Conservation (phyloP, 1,140 invertebrate genomes). For the Dryas iulia region DNA sequence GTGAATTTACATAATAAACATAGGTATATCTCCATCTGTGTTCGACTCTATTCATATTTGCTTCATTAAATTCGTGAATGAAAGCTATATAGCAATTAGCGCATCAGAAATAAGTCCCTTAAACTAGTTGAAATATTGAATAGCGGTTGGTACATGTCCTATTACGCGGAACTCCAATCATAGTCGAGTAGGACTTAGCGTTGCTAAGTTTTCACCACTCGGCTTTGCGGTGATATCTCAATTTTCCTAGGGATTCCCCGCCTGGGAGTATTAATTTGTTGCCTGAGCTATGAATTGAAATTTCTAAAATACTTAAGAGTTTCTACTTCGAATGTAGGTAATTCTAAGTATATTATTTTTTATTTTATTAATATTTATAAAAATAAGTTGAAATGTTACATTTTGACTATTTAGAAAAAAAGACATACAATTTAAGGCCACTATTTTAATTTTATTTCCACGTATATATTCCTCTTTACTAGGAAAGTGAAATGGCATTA, state of each 20-base stretch:
- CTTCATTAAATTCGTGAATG: not conserved
- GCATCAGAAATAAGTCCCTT: constrained; percentile 14
- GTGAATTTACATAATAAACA: not conserved
- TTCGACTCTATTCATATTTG: not conserved
- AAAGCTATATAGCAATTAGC: constrained; percentile 16
- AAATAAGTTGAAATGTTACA: too few species aligned
- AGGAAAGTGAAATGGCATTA: too few species aligned
- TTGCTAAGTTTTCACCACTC: constrained; percentile 72
- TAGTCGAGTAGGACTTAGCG: constrained; percentile 59
- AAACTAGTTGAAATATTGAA: constrained; percentile 34
- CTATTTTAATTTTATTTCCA: too few species aligned
- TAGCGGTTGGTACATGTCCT: constrained; percentile 4
- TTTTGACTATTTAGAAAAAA: too few species aligned
- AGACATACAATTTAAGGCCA: too few species aligned
- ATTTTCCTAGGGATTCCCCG: constrained; percentile 63
- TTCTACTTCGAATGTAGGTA: not conserved
- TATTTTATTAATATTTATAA: not conserved
- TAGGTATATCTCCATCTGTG: not conserved
- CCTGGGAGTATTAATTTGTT: constrained; percentile 56
- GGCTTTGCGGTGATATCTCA: constrained; percentile 56
- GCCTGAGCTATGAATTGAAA: constrained; percentile 35
- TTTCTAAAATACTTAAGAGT: constrained; percentile 1
- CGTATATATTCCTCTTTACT: too few species aligned
- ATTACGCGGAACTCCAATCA: constrained; percentile 49
- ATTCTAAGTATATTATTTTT: not conserved